Evolutionary conservation across 30 jellyfish, hydroid and myxozoan genomes (phyloP).

Genomic region (Aurelia aurita): DNA sequence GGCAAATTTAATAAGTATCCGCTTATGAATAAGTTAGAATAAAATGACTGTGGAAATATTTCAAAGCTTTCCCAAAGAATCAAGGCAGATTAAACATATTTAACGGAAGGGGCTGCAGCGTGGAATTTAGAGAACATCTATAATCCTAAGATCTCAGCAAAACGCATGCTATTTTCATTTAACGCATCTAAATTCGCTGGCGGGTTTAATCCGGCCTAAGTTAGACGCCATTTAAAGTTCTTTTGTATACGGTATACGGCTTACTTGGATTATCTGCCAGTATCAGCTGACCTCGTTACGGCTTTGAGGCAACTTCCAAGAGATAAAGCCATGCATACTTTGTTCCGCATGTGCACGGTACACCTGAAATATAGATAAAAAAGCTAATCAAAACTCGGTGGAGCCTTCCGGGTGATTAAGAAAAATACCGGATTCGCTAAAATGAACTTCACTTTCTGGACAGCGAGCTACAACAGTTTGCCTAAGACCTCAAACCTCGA

Average conservation of each 20-base stretch:
- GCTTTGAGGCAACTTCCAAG: slow-evolving; percentile 8
- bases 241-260: slow-evolving; percentile 27
- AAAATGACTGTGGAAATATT: no score
- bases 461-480: no score
- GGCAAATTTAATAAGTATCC: no score
- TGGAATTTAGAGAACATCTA: slow-evolving; percentile 33
- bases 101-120: slow-evolving; percentile 11
- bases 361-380: slow-evolving; percentile 18
- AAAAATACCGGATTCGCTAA: no score
- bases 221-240: slow-evolving; percentile 48
- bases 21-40: no score
- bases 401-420: no score
- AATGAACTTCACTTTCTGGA: no score
- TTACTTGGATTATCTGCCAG: slow-evolving; percentile 54
- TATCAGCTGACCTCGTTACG: slow-evolving; percentile 67
- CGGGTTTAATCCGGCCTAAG: slow-evolving; percentile 64
- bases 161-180: slow-evolving; percentile 40
- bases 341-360: slow-evolving; percentile 11
- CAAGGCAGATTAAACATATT: no score
- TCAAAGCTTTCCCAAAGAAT: no score
- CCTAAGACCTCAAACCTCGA: no score
- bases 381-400: neutral
- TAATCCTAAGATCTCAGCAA: slow-evolving; percentile 31
- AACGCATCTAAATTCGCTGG: slow-evolving; percentile 24
- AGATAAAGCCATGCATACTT: slow-evolving; percentile 11